Evolutionary conservation across 2,113 vertebrate genomes (phyloP), one percentile per base, ranked within the genome.

Genomic region (Oreochromis tanganicae): DNA sequence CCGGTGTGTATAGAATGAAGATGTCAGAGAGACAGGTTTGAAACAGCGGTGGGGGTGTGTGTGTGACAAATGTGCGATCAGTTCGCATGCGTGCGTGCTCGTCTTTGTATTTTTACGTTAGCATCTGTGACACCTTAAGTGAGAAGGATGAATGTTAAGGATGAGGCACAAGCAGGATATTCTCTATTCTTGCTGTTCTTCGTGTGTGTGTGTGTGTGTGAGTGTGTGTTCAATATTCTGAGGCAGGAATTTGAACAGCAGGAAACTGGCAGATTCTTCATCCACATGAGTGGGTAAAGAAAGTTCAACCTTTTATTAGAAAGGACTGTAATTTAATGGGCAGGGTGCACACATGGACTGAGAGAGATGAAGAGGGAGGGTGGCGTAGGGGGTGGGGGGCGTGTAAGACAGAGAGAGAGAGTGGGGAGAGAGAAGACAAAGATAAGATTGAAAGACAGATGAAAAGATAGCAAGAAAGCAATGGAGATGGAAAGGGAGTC

Each of bases 271-370:
- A 96, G 96, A 96, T 96, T 94, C 94, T 94, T 95, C 93, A 93
- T 94, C 94, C 97, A 96, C 96, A 97, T 96, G 96, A 95, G 93
- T 94, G 95, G 94, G 91, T 95, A 95, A 95, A 93, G 95, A 97
- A 97, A 97, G 96, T 96, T 97, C 96, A 97, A 96, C 97, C 97
- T 97, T 96, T 97, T 97, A 96, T 97, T 97, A 96, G 96, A 95
- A 95, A 96, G 94, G 96, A 94, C 97, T 97, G 96, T 97, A 96
- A 97, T 97, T 97, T 97, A 97, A 97, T 96, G 96, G 97, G 97
- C 95, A 96, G 96, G 95, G 95, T 96, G 91, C 95, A 96, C 96
- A 96, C 89, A 94, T 92, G 90, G 90, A 52, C 92, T 55, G 73
- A 89, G 85, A 94, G 91, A 92, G 93, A 93, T 68, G 91, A 43